phyloP scores from a whole-genome alignment of 2,888 invertebrate species.

The Adineta ricciae region DNA sequence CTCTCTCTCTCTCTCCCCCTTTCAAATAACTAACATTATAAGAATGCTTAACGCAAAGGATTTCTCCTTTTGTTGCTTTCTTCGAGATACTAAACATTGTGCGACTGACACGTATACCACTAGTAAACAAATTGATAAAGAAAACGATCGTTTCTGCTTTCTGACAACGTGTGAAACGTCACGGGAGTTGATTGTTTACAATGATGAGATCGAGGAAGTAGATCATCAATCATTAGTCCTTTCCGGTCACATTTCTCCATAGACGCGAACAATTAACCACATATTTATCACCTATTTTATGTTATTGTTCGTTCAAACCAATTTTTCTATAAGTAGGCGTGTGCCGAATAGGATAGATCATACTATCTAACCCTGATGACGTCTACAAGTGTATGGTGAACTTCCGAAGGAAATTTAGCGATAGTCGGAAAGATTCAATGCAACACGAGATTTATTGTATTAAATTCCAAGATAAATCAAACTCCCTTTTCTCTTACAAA shows the following conservation, averaged over 20 bases:
- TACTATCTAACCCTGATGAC: no score
- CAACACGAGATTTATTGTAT: neutral
- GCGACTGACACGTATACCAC: neutral
- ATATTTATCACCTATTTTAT: neutral
- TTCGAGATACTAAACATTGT: no score
- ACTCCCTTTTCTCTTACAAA: no score
- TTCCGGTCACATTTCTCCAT: neutral
- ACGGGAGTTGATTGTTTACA: neutral
- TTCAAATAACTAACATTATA: no score
- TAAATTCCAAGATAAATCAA: no score
- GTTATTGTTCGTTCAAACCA: no score
- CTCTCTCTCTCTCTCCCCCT: no score
- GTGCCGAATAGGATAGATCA: no score
- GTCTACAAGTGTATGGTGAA: neutral
- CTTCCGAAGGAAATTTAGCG: neutral
- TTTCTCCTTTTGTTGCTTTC: no score
- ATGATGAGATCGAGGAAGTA: neutral
- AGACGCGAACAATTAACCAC: neutral
- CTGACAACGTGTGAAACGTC: neutral
- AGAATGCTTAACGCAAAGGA: no score
- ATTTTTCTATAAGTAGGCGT: no score
- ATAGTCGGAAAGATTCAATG: neutral
- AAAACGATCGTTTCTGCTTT: neutral
- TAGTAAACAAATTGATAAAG: neutral
- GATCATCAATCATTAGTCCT: neutral